A percentile compares a stretch with the other conserved stretches of the same genome.
phyloP scores from a whole-genome alignment of 2,797 vertebrate species.

The Sebastes steindachneri region DNA sequence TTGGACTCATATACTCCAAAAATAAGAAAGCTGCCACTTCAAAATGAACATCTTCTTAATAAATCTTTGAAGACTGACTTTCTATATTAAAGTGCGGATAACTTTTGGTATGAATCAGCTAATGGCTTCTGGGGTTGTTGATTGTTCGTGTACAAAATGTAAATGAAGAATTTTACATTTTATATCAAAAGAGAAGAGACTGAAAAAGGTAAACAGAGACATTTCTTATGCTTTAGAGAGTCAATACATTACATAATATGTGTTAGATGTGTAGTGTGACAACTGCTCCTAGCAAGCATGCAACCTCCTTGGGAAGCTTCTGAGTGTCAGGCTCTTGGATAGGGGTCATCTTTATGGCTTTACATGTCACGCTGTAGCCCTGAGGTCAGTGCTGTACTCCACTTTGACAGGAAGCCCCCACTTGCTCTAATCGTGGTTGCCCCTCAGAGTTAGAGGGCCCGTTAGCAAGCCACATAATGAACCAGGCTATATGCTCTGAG shows the following conservation, averaged over 20 bases:
- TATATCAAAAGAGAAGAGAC: no score
- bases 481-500: neutral
- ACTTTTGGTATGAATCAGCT: neutral
- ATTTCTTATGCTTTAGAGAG: neutral
- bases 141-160: neutral
- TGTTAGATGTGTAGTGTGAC: neutral
- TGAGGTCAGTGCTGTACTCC: constrained; percentile 37
- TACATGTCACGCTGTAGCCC: constrained; percentile 31
- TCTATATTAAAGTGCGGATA: neutral
- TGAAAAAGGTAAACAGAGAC: neutral
- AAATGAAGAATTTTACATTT: neutral
- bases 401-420: constrained; percentile 18
- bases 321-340: neutral
- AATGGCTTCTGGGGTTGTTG: neutral
- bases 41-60: neutral
- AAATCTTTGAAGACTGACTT: neutral
- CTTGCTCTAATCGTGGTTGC: constrained; percentile 3
- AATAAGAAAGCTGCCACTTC: neutral
- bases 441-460: neutral
- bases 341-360: constrained; percentile 30
- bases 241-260: neutral
- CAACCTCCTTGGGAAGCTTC: neutral
- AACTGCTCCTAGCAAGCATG: neutral
- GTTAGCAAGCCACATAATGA: constrained; percentile 40
- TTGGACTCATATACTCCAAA: neutral